A percentile compares a stretch with the other conserved stretches of the same genome.
phyloP scores from a whole-genome alignment of 1,140 invertebrate species.

The Sarcophaga bullata region DNA sequence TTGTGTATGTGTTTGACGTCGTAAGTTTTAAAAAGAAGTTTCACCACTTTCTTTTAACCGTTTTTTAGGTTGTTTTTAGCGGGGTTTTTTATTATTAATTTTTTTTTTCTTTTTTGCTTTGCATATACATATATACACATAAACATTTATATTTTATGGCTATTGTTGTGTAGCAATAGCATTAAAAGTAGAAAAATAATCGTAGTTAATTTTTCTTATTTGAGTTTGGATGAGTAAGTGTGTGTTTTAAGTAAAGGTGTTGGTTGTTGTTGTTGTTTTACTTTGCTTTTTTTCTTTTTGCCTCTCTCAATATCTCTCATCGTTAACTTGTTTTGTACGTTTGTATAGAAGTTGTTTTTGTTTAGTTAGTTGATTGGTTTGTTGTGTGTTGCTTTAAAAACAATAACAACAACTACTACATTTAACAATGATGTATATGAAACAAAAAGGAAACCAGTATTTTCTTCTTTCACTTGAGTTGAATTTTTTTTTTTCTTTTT shows the following conservation, averaged over 20 bases:
- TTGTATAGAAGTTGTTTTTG: not conserved
- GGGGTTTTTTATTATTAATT: slow-evolving; percentile 25
- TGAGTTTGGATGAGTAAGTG: slow-evolving; percentile 2
- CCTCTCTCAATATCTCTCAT: not conserved
- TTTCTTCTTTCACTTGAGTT: slow-evolving; percentile 43
- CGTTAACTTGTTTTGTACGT: slow-evolving; percentile 17
- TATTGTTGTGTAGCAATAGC: not conserved
- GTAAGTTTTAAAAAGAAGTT: slow-evolving; percentile 30
- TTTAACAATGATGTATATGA: not conserved
- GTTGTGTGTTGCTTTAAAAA: slow-evolving; percentile 4
- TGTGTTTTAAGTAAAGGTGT: not conserved
- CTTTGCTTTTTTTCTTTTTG: too few relatives aligned
- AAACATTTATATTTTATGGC: too few relatives aligned
- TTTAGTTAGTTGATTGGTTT: not conserved
- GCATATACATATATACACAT: not conserved
- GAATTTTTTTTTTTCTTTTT: slow-evolving; percentile 7
- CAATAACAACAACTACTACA: not conserved
- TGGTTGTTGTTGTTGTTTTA: too few relatives aligned
- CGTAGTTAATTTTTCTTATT: slow-evolving; percentile 24
- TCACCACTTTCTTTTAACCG: slow-evolving; percentile 36
- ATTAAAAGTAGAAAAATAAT: slow-evolving; percentile 5
- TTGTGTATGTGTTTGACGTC: not conserved
- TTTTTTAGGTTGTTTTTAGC: slow-evolving; percentile 22
- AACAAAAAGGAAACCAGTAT: slow-evolving; percentile 44
- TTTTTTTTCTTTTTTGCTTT: not conserved